Base-by-base conservation (phyloP, 2,888 invertebrate genomes). In the Alviniconcha strummeri region DNA sequence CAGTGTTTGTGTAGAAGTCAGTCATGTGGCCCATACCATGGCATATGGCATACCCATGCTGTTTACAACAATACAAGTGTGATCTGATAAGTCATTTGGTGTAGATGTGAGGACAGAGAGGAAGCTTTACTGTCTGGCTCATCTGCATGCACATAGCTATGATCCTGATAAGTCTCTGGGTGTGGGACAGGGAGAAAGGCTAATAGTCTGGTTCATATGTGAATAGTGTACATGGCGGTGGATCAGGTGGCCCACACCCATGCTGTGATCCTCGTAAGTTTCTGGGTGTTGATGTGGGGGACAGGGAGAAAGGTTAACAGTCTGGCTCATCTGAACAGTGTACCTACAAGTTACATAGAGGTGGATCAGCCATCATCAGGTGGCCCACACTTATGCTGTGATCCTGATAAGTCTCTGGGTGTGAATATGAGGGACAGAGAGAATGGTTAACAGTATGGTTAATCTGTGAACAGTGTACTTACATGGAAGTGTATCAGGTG, bases 381-480 rank as follows among this genome's bases (percentile, higher is more conserved):
- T 93, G 5, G 93, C 94, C 11, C 94, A 95, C 57, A 95, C 96
- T 5, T 95, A 96, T 92, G 95, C 95, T 64, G 95, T 97, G 3
- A 96, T 97, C 90, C 93, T 97, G 88, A 97, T 96, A 92, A 97
- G 96, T 92, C 96, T 97, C 36, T 36, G 36, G 1, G 95, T 96
- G 8, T 96, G 96, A 95, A 96, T 96, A 95, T 97, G 97, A 97
- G 97, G 97, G 4, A 97, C 96, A 0, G 97, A 97, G 94, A 97
- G 96, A 96, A n/a, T n/a, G 8, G 96, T 97, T n/a, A 97, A 36
- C 36, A 6, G 6, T 69, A 17, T 69, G 6, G 6, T 1, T 69
- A 6, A 17, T 69, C 17, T 15, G 11, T 69, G 0, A n/a, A n/a
- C 17, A 15, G 17, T 69, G 11, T 11, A 17, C 96, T 36, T 36